Base-by-base conservation (phyloP, 1,140 invertebrate species). In the Eupristina koningsbergeri region DNA sequence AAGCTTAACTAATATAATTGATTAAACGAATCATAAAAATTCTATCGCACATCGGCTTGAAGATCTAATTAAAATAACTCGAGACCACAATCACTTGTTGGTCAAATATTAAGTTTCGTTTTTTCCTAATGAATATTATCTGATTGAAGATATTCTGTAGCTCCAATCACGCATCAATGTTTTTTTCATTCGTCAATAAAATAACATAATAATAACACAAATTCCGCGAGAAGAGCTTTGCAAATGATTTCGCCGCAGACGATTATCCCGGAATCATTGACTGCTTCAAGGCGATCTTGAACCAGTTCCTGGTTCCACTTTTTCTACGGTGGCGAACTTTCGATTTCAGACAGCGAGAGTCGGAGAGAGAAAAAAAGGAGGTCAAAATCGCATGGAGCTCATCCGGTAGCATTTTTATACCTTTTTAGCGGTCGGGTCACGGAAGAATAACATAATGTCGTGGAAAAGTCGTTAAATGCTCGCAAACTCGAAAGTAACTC, bases 301-400 rank as follows among this genome's bases (percentile, higher is more conserved):
- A 79, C 58, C 13, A 45, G 76, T 71, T 80, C 64, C 63, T 29
- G 41, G 53, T 22, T 29, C 26, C 53, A 29, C 53, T 77, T 63
- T 36, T 36, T 58, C 9, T 22, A 13, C 29, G 26, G 36, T 71
- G 75, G 77, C 78, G 77, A 78, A 84, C 83, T 84, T 84, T 84
- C 83, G 73, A 84, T 84, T 84, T 84, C 83, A 73, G 83, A 39
- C 13, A 22, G 50, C 74, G 78, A 69, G 31, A 53, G 67, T 0
- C 39, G 31, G 64, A 3, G 53, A n/a, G n/a, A n/a, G 22, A 22
- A 58, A 58, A 58, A 67, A 84, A 80, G 76, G 77, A 80, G 77
- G 77, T 80, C 67, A 64, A 0, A 19, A 26, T 9, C 50, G 50
- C 36, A 26, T 29, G 8, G 2, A 19, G 47, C 22, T 26, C 39